phyloP scores from a whole-genome alignment of 2,797 vertebrate species.

The Manis pentadactyla region DNA sequence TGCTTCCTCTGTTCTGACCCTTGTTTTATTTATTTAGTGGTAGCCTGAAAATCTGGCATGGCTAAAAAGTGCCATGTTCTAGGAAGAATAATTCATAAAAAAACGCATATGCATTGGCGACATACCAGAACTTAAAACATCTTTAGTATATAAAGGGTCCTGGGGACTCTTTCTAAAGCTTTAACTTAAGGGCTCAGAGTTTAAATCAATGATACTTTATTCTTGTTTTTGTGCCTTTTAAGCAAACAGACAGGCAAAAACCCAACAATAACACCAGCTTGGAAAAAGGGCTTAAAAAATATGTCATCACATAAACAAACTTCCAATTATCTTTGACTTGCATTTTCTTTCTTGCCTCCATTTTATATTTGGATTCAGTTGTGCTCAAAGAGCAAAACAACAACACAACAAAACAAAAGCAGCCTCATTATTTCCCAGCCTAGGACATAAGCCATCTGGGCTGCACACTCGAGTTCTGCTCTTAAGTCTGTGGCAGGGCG shows the following conservation, averaged over 20 bases:
- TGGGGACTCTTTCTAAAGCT: not conserved
- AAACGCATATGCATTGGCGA: not conserved
- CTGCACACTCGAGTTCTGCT: not conserved
- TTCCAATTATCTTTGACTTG: not conserved
- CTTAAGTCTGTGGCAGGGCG: accelerated
- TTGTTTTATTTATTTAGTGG: not conserved
- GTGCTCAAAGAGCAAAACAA: not conserved
- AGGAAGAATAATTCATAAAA: not conserved
- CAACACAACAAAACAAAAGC: not conserved
- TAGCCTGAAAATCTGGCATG: not conserved
- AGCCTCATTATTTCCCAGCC: not conserved
- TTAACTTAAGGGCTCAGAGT: not conserved
- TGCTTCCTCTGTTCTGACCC: not conserved
- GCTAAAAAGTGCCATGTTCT: not conserved
- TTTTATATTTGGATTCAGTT: not conserved
- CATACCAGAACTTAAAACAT: not conserved
- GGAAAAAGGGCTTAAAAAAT: not conserved
- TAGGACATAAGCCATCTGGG: too few relatives aligned
- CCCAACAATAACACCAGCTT: not conserved
- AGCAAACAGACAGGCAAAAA: not conserved
- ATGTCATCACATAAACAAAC: not conserved
- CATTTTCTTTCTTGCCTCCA: not conserved
- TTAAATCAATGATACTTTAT: not conserved
- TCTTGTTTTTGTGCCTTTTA: not conserved
- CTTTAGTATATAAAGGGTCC: not conserved